A percentile compares a stretch with the other conserved stretches of the same genome.
phyloP scores from a whole-genome alignment of 1,140 invertebrate species.

The Triops cancriformis region DNA sequence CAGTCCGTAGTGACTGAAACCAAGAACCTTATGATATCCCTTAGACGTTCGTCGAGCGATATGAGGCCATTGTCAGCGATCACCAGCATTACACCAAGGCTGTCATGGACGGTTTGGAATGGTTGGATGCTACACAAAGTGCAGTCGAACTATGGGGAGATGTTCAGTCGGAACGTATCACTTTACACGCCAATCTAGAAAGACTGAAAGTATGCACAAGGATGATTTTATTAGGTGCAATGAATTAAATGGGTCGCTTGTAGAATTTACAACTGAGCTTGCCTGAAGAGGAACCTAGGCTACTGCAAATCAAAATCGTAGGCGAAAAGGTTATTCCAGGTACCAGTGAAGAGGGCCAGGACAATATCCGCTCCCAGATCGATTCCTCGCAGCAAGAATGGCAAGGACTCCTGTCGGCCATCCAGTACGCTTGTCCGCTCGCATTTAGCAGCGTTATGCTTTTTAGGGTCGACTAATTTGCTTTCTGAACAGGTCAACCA shows the following conservation, averaged over 20 bases:
- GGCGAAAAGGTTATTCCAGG: constrained; percentile 85
- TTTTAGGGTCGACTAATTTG: constrained; percentile 1
- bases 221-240: background rate
- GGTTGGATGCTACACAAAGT: constrained; percentile 80
- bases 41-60: constrained; percentile 42
- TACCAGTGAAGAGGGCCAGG: constrained; percentile 74
- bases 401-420: constrained; percentile 67
- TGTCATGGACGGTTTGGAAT: constrained; percentile 78
- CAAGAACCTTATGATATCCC: background rate
- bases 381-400: constrained; percentile 82
- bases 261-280: constrained; percentile 65
- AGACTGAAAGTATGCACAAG: constrained; percentile 56
- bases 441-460: background rate
- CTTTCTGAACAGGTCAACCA: constrained; percentile 47
- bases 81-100: constrained; percentile 87
- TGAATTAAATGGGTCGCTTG: background rate
- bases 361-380: constrained; percentile 73
- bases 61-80: constrained; percentile 82
- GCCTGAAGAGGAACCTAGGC: constrained; percentile 74
- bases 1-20: background rate
- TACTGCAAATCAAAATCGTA: constrained; percentile 64
- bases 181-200: constrained; percentile 83
- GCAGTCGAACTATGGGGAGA: constrained; percentile 80
- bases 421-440: constrained; percentile 43
- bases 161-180: constrained; percentile 73